These are phyloP conservation scores for Danionella cerebrum DNA, from an alignment of 2,113 vertebrate species.

Conservation along the genomic window DNA sequence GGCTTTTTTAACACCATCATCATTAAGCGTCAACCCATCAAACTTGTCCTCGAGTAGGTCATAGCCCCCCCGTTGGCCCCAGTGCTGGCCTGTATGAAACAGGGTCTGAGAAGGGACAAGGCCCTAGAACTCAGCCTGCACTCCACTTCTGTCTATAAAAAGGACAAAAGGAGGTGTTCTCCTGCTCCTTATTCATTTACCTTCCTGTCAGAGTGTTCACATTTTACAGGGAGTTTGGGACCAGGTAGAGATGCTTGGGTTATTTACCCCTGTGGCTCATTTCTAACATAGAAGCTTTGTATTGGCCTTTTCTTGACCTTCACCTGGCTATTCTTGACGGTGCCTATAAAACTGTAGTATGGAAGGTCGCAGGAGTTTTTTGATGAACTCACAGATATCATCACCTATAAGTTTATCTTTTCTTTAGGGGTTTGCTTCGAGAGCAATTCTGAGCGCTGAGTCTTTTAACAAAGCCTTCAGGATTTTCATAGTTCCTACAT, in stretches of 20 bases:
- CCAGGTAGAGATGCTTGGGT: conserved; percentile 51
- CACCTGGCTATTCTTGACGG: conserved; percentile 43
- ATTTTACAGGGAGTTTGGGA: conserved; percentile 55
- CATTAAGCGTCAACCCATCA: conserved; percentile 52
- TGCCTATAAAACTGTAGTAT: conserved; percentile 52
- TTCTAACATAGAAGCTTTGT: conserved; percentile 41
- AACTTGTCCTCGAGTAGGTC: conserved; percentile 43
- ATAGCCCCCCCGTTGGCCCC: conserved; percentile 46
- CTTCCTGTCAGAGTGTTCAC: conserved; percentile 45
- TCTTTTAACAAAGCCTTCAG: conserved; percentile 44
- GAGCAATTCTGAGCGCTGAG: conserved; percentile 12
- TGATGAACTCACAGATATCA: conserved; percentile 55
- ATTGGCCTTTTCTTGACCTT: conserved; percentile 56
- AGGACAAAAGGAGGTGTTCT: conserved; percentile 42
- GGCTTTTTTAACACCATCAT: conserved; percentile 50
- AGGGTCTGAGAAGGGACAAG: conserved; percentile 48
- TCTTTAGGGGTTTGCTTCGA: conserved; percentile 30
- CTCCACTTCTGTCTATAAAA: conserved; percentile 50
- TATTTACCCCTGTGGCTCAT: conserved; percentile 55
- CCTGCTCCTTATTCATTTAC: conserved; percentile 42
- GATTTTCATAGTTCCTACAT: conserved; percentile 41
- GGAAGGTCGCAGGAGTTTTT: conserved; percentile 20
- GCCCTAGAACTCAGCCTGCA: conserved; percentile 31
- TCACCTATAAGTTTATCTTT: conserved; percentile 47
- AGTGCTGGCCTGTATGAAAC: conserved; percentile 45